Percentiles rank a stretch among this genome's conserved stretches.
phyloP scores from a whole-genome alignment of 2,797 vertebrate species.

The Pangasius larnaudii region DNA sequence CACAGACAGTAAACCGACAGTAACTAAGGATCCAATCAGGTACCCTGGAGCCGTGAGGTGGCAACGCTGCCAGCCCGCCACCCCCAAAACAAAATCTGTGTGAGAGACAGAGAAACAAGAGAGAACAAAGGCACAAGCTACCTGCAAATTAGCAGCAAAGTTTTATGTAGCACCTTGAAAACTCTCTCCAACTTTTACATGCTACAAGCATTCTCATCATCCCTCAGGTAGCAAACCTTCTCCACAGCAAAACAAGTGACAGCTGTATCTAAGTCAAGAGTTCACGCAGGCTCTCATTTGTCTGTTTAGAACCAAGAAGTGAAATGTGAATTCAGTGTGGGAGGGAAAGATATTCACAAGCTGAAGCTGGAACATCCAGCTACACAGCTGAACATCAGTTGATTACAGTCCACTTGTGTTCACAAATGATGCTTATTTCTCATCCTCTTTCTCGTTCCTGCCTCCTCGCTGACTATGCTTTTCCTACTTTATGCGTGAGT shows the following conservation, averaged over 20 bases:
- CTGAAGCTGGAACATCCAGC: constrained; percentile 22
- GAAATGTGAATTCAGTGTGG: constrained; percentile 20
- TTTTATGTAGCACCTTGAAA: background rate
- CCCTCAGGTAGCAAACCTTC: background rate
- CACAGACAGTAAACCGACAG: background rate
- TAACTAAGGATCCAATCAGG: background rate
- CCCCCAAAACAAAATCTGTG: background rate
- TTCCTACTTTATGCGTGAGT: background rate
- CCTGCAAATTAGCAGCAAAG: constrained; percentile 1
- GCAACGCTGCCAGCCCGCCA: too few species aligned
- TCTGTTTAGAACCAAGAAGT: constrained; percentile 9
- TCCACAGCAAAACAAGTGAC: constrained; percentile 1
- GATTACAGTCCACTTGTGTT: constrained; percentile 13
- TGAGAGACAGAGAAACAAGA: background rate
- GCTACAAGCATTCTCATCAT: background rate
- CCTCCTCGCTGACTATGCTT: background rate
- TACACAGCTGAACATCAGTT: constrained; percentile 18
- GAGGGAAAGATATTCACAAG: constrained; percentile 9
- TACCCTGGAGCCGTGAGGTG: background rate
- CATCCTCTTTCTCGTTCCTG: constrained; percentile 9
- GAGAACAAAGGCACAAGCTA: background rate
- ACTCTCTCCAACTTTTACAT: background rate
- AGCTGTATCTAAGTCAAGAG: background rate
- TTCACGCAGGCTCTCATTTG: constrained; percentile 1
- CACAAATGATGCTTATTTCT: background rate